Base-by-base conservation (phyloP, 2,888 invertebrate genomes). In the Itoplectis maculator region DNA sequence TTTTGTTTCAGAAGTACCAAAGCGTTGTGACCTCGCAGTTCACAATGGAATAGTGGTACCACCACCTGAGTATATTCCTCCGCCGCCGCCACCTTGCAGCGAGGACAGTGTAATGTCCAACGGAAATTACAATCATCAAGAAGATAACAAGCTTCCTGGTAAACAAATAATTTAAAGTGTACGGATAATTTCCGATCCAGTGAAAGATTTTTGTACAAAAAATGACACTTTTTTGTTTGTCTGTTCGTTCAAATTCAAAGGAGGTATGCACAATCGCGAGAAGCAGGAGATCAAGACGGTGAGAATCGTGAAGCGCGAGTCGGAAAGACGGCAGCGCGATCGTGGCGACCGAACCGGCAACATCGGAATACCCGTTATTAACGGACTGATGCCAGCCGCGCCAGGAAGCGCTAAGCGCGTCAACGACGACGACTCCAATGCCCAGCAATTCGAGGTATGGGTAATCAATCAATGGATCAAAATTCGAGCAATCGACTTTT, bases 271-370 rank as follows among this genome's bases (percentile, higher is more conserved):
- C 54, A 88, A 86, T 81, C 95, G 96, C 77, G 98, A 98, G 90
- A 97, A 97, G 87, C 95, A 96, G 91, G 98, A 98, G 93, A 97
- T 97, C 79, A 97, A 98, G 94, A 98, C 98, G 0, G 98, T 98
- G 18, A 95, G 98, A 80, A 98, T 98, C 88, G 98, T 98, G 0
- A 98, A 98, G 93, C 94, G 98, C 13, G 98, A 98, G 91, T 97
- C 97, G 23, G 98, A 98, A 92, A 95, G 97, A 72, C 94, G 98
- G 0, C 97, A 97, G 90, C 94, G 97, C 65, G 97, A 97, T 88
- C 94, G 97, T 63, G 91, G 91, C 3, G 97, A 97, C 88, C 95
- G 96, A 63, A 94, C 94, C 40, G 93, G 92, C 18, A 91, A 91
- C 79, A 86, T 91, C 18, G 91, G 91, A 68, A 87, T 91, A 69